Evolutionary conservation across 2,888 invertebrate species (phyloP), one percentile per base, ranked within the genome.

Genomic region (Xestoiulus laeticollis): DNA sequence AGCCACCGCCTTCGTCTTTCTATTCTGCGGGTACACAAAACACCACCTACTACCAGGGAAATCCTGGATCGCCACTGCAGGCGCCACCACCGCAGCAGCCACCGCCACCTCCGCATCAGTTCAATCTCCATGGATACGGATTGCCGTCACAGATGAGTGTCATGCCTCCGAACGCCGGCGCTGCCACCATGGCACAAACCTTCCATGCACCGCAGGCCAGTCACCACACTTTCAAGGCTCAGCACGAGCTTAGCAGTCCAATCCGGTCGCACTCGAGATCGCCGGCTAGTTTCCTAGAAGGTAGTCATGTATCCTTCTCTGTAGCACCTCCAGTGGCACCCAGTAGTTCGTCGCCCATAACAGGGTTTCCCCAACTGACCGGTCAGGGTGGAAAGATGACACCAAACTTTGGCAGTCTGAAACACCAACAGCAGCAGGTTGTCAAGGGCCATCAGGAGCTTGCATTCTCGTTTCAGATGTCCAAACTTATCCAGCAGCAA

Each of bases 1-100:
- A 93, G 12, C 68, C 68, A 8, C 93, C 93, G 0, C 93, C 93
- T 0, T 93, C 93, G 2, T 93, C 93, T 1, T 93, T 92, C 90
- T 94, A 93, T 91, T 93, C 93, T 22, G 84, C 88, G 8, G 78
- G 88, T 26, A 87, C 86, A 12, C 59, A 86, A 26, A 38, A 82
- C 86, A 19, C 84, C 16, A 14, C 84, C 19, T 84, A 87, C 89
- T 91, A 83, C 91, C 91, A 88, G 91, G 90, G 89, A 10, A 91
- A 89, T 89, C 90, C 89, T 90, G 91, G 90, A 38, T 89, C 89
- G n/a, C 89, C 89, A 48, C 88, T 89, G 78, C 89, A 90, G 53
- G 91, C 92, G 19, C 90, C 93, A 85, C 92, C 90, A 26, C 91
- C 91, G 89, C 91, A 91, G 89, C 92, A 92, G 89, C 91, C 91